Evolutionary conservation across 2,888 invertebrate species (phyloP), one percentile per base, ranked within the genome.

Genomic region (Deilephila elpenor): DNA sequence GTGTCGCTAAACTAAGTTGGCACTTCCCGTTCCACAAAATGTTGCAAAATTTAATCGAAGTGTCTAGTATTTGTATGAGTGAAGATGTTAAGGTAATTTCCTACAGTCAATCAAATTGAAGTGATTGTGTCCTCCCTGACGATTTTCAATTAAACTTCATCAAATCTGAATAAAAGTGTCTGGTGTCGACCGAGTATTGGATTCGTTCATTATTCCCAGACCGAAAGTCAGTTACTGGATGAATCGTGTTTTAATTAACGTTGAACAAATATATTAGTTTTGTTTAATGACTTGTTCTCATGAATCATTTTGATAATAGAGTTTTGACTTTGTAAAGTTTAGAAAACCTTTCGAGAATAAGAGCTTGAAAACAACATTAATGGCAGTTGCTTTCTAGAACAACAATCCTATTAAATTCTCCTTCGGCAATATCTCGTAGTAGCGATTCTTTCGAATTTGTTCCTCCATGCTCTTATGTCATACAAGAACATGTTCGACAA

Each of bases 131-230:
- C 84, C 85, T 83, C 44, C 44, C 80, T 74, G 74, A 82, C 80
- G 81, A 87, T 86, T 84, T 91, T 91, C 89, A 89, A 91, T 91
- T 91, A 89, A 90, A 89, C 87, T 89, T 89, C 82, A 84, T 82
- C 84, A 88, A 87, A 84, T 86, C 85, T 84, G 84, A 83, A 88
- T 87, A 88, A 89, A 87, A 86, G 85, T 88, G 87, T 86, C 88
- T 87, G 84, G 84, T 88, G 86, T 84, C n/a, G 84, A 81, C 85
- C 86, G 83, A 44, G 20, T 25, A n/a, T 37, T 67, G 44, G 51
- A 44, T 20, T 51, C 25, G 51, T 67, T 44, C 25, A 44, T 67
- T 25, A 25, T 51, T 51, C 0, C 51, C 25, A 44, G n/a, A 37
- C 44, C 64, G 20, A 7, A 44, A 44, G 11, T 64, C 44, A 20